phyloP scores from a whole-genome alignment of 2,888 invertebrate species.

The Athalia circularis region DNA sequence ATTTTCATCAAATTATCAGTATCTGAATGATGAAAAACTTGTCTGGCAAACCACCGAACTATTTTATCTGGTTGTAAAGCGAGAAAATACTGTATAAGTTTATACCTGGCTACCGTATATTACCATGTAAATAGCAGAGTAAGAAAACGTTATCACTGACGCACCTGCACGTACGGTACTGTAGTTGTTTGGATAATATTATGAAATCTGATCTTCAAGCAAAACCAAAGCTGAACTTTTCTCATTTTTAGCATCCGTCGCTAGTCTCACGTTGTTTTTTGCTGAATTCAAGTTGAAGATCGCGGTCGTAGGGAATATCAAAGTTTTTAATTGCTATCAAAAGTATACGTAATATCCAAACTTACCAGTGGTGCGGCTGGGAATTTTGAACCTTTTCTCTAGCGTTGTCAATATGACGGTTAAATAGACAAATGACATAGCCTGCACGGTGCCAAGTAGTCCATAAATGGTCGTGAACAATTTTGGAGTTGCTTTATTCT shows the following conservation, averaged over 20 bases:
- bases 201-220: not conserved
- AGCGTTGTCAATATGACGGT: constrained; percentile 81
- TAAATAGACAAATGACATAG: constrained; percentile 81
- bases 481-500: constrained; percentile 77
- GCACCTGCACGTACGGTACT: too few relatives aligned
- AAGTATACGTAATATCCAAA: not conserved
- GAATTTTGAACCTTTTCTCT: constrained; percentile 82
- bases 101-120: too few relatives aligned
- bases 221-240: not conserved
- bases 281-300: not conserved
- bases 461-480: constrained; percentile 80
- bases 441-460: constrained; percentile 79
- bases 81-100: too few relatives aligned
- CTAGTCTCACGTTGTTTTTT: too few relatives aligned
- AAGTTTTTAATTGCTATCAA: not conserved
- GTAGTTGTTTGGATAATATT: too few relatives aligned
- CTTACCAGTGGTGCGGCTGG: constrained; percentile 81
- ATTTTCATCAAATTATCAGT: too few relatives aligned
- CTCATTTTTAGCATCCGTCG: too few relatives aligned
- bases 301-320: not conserved
- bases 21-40: too few relatives aligned
- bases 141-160: too few relatives aligned
- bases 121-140: too few relatives aligned
- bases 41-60: too few relatives aligned
- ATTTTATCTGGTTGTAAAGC: too few relatives aligned